phyloP scores from a whole-genome alignment of 2,888 invertebrate species.

The Drosophila multiciliata region DNA sequence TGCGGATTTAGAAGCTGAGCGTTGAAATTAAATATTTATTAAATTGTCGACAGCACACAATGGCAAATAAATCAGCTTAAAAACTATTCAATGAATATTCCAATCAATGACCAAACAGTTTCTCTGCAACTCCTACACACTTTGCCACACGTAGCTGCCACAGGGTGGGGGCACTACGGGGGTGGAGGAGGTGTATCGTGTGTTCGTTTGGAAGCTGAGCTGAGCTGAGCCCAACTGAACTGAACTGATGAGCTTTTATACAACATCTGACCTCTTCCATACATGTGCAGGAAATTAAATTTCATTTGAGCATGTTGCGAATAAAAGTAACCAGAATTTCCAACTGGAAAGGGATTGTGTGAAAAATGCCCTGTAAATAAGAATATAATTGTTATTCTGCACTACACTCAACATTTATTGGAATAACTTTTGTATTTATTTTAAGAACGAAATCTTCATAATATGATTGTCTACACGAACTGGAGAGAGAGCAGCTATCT shows the following conservation, averaged over 20 bases:
- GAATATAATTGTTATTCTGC: background rate
- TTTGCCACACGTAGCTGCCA: background rate
- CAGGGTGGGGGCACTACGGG: too few species aligned
- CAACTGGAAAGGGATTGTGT: too few species aligned
- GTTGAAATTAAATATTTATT: constrained; percentile 80
- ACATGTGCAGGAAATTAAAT: constrained; percentile 60
- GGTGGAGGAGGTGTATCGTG: background rate
- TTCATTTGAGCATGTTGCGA: constrained; percentile 28
- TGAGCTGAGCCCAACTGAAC: constrained; percentile 1
- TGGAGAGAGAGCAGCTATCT: background rate
- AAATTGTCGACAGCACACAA: constrained; percentile 75
- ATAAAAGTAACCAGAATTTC: background rate
- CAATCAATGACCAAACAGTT: constrained; percentile 72
- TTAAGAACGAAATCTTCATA: background rate
- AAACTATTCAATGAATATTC: constrained; percentile 83
- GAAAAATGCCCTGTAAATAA: constrained; percentile 7
- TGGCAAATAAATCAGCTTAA: constrained; percentile 79
- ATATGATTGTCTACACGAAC: background rate
- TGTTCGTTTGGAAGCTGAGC: constrained; percentile 19
- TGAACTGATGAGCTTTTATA: constrained; percentile 46
- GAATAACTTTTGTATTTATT: background rate
- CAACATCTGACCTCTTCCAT: constrained; percentile 41
- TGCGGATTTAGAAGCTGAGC: constrained; percentile 67
- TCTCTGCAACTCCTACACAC: constrained; percentile 26
- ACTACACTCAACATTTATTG: background rate